Conservation (phyloP, 2,888 invertebrate genomes). For the Tineola bisselliella region DNA sequence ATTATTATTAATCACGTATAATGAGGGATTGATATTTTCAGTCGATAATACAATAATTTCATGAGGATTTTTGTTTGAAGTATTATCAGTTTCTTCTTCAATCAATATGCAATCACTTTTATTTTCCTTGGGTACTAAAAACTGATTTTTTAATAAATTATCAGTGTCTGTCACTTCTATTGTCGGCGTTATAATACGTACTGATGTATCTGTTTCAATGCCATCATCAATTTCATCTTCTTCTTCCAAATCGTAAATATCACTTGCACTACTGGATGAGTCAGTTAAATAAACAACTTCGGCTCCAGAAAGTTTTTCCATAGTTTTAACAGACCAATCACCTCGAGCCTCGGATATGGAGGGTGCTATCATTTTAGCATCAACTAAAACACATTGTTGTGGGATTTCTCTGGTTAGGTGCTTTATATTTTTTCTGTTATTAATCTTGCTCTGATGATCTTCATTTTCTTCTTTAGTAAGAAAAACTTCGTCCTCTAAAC, state of each 20-base stretch:
- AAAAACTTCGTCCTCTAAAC: slow-evolving; percentile 62
- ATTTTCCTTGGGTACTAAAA: slow-evolving; percentile 10
- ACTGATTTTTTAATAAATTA: slow-evolving; percentile 33
- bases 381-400: slow-evolving; percentile 68
- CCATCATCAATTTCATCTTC: slow-evolving; percentile 57
- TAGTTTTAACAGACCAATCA: slow-evolving; percentile 59
- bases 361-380: slow-evolving; percentile 68
- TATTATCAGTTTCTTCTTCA: slow-evolving; percentile 12
- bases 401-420: slow-evolving; percentile 43
- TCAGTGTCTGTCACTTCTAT: slow-evolving; percentile 61
- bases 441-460: slow-evolving; percentile 17
- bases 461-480: slow-evolving; percentile 35
- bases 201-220: slow-evolving; percentile 53
- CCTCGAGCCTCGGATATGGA: slow-evolving; percentile 68
- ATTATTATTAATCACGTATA: slow-evolving; percentile 42
- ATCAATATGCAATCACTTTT: slow-evolving; percentile 16
- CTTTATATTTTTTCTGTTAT: slow-evolving; percentile 32
- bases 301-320: slow-evolving; percentile 66
- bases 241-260: slow-evolving; percentile 63
- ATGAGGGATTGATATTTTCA: slow-evolving; percentile 46
- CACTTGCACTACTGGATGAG: slow-evolving; percentile 72
- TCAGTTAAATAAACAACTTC: slow-evolving; percentile 77
- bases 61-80: slow-evolving; percentile 22
- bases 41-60: slow-evolving; percentile 52
- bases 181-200: slow-evolving; percentile 59